phyloP scores from a whole-genome alignment of 2,888 invertebrate species.

The Scelioninae gen. 1 region DNA sequence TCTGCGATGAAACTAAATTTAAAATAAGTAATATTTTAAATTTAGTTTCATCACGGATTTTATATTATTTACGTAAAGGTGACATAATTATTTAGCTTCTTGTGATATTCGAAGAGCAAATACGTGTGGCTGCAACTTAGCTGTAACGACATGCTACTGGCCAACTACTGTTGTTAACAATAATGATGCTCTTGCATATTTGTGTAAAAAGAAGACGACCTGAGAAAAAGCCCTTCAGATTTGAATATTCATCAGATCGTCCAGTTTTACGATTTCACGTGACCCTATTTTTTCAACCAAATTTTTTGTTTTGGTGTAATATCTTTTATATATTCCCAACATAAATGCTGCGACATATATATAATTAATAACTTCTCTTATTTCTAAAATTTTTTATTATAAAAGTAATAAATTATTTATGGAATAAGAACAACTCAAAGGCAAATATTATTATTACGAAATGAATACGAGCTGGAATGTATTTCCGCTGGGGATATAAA shows the following conservation, averaged over 20 bases:
- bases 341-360: not conserved
- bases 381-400: not conserved
- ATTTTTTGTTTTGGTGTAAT: constrained; percentile 15
- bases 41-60: too few relatives aligned
- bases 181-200: constrained; percentile 58
- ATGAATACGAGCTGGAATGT: too few relatives aligned
- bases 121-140: constrained; percentile 54
- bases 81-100: constrained; percentile 39
- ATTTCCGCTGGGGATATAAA: too few relatives aligned
- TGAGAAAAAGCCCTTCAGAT: constrained; percentile 61
- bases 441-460: too few relatives aligned
- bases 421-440: not conserved
- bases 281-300: constrained; percentile 52
- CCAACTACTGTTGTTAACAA: constrained; percentile 45
- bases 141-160: constrained; percentile 48
- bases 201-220: constrained; percentile 48
- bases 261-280: constrained; percentile 50
- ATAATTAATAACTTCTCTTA: not conserved
- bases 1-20: constrained; percentile 6
- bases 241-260: constrained; percentile 68
- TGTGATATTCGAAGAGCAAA: constrained; percentile 43
- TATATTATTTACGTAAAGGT: constrained; percentile 6
- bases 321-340: constrained; percentile 16
- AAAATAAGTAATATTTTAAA: too few relatives aligned
- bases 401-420: not conserved